A percentile compares a stretch with the other conserved stretches of the same genome.
phyloP scores from a whole-genome alignment of 2,888 invertebrate genomes.

The Tridacna crocea region DNA sequence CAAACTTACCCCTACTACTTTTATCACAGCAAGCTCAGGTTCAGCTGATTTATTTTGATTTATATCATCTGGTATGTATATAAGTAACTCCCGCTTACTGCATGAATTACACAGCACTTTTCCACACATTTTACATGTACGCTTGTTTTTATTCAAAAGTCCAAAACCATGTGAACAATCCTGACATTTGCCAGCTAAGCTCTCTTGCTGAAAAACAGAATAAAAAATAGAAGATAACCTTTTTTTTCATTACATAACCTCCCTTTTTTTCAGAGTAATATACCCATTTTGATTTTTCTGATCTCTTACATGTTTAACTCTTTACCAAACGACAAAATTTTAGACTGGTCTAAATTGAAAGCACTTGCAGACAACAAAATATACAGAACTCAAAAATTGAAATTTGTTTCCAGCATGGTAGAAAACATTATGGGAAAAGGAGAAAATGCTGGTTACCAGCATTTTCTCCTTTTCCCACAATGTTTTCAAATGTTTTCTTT shows the following conservation, averaged over 20 bases:
- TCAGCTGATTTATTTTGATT: constrained; percentile 33
- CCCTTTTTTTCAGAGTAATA: not conserved
- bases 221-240: not conserved
- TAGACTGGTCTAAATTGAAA: too few relatives aligned
- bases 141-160: constrained; percentile 66
- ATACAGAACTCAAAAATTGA: too few relatives aligned
- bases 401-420: too few relatives aligned
- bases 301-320: too few relatives aligned
- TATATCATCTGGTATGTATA: constrained; percentile 71
- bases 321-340: too few relatives aligned
- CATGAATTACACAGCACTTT: constrained; percentile 72
- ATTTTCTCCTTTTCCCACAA: constrained; percentile 4
- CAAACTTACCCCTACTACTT: constrained; percentile 73
- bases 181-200: constrained; percentile 67
- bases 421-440: too few relatives aligned
- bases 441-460: not conserved
- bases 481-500: not conserved
- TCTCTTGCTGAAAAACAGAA: constrained; percentile 70
- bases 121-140: constrained; percentile 75
- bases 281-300: too few relatives aligned
- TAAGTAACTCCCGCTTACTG: constrained; percentile 71
- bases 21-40: constrained; percentile 73
- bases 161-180: constrained; percentile 66
- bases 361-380: too few relatives aligned
- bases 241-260: not conserved